phyloP scores from a whole-genome alignment of 1,140 invertebrate genomes.

The Drosophila paulistorum region DNA sequence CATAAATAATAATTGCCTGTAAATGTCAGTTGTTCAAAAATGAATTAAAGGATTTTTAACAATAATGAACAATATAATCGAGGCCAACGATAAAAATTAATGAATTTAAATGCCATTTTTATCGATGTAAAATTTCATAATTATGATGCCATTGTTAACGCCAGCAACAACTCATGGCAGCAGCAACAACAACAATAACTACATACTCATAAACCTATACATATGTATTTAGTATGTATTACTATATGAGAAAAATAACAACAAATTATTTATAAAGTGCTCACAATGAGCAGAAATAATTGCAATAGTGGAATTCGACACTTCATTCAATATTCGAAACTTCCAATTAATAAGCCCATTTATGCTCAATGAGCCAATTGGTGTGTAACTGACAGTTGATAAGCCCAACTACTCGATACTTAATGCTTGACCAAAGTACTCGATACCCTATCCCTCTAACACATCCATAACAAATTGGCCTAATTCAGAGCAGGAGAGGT shows the following conservation, averaged over 20 bases:
- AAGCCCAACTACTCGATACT: constrained; percentile 33
- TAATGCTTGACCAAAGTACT: constrained; percentile 1
- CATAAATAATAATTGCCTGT: constrained; percentile 60
- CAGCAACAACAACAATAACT: constrained; percentile 31
- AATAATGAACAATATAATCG: constrained; percentile 69
- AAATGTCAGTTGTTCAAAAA: constrained; percentile 72
- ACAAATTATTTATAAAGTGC: constrained; percentile 70
- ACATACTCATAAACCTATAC: neutral
- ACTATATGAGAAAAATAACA: constrained; percentile 31
- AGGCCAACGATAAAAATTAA: constrained; percentile 62
- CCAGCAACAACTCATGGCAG: constrained; percentile 37
- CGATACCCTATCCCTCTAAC: neutral
- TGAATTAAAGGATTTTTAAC: constrained; percentile 59
- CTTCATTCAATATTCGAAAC: constrained; percentile 24
- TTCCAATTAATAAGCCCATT: constrained; percentile 55
- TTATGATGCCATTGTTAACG: constrained; percentile 66
- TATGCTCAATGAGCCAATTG: constrained; percentile 45
- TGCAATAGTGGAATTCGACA: constrained; percentile 21
- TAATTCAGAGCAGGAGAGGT: constrained; percentile 50
- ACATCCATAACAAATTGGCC: constrained; percentile 53
- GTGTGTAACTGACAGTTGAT: constrained; percentile 62
- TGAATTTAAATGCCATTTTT: constrained; percentile 71
- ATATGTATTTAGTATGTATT: neutral
- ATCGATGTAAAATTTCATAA: constrained; percentile 76
- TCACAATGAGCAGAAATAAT: constrained; percentile 41